Evolutionary conservation across 2,888 invertebrate species (phyloP), one percentile per base, ranked within the genome.

Genomic region (Platerodrilus igneus): DNA sequence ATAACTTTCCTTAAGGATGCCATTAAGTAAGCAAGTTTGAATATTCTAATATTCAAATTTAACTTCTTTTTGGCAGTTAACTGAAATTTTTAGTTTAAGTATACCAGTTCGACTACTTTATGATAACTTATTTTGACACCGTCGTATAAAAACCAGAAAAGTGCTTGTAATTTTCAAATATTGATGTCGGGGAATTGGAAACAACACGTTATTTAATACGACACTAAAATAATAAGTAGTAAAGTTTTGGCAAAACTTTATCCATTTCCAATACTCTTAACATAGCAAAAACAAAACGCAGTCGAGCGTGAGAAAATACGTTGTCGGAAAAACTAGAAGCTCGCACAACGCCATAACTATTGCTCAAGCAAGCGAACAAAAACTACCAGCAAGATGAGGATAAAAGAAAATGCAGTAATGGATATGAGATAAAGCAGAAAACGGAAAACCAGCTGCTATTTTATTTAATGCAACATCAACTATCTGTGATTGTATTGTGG

Each of bases 291-390:
- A 51, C 43, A 30, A 36, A 17, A 29, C n/a, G 25, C 52, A 51
- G 41, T 45, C 43, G 45, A 30, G 41, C 48, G 52, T 53, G 53
- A 48, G 51, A 50, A 53, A 49, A 50, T 52, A 48, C 48, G 52
- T 36, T 38, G 20, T 34, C 18, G 29, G 47, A 51, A 50, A 52
- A 50, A 48, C 46, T 41, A 41, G 38, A 35, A 31, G 39, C 36
- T 45, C 43, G 47, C 45, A 49, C 51, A 42, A 48, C 41, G 47
- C 48, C 38, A 50, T 50, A 53, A 51, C 53, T 51, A 53, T 45
- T 50, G 50, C 50, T 51, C 50, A 48, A 33, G 47, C 47, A 46
- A 40, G 26, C 45, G 40, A 35, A 40, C 45, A 51, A 48, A 53
- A 51, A 53, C 37, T 43, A 46, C 42, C 30, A 28, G 45, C 25